A percentile compares a stretch with the other conserved stretches of the same genome.
phyloP scores from a whole-genome alignment of 2,113 vertebrate species.

The Aspidoscelis tigris region DNA sequence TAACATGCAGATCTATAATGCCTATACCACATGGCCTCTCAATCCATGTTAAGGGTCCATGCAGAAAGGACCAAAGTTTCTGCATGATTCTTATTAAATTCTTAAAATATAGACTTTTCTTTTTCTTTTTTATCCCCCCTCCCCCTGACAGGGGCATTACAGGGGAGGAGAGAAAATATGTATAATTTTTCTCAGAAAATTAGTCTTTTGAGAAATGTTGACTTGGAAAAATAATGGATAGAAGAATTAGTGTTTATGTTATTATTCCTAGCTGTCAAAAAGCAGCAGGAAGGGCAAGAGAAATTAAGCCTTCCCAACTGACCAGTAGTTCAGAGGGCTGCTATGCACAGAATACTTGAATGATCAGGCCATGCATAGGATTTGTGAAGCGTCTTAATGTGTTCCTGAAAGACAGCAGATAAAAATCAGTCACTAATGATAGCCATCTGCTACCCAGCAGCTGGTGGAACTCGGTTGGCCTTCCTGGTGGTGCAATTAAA shows the following conservation, averaged over 20 bases:
- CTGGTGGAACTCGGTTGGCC: conserved; percentile 54
- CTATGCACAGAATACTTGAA: conserved; percentile 11
- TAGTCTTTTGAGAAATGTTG: no score
- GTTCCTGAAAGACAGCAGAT: conserved; percentile 18
- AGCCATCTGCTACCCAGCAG: conserved; percentile 63
- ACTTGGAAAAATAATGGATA: neutral
- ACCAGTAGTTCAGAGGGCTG: neutral
- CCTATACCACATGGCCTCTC: no score
- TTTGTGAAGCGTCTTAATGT: conserved; percentile 33
- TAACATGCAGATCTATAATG: no score
- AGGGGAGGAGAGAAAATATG: no score
- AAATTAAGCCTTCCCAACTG: conserved; percentile 21
- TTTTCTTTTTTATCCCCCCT: no score
- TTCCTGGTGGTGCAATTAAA: conserved; percentile 46
- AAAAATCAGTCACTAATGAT: conserved; percentile 42
- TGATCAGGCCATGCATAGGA: conserved; percentile 33
- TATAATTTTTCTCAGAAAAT: no score
- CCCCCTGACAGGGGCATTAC: no score
- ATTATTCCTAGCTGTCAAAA: neutral
- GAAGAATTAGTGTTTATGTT: conserved; percentile 3
- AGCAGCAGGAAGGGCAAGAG: conserved; percentile 11
- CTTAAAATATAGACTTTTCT: no score
- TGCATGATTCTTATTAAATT: no score
- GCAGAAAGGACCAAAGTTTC: no score
- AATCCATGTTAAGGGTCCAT: no score